Percentiles rank a stretch among this genome's conserved stretches.
phyloP scores from a whole-genome alignment of 2,113 vertebrate species.

The Cochlearius cochlearius region DNA sequence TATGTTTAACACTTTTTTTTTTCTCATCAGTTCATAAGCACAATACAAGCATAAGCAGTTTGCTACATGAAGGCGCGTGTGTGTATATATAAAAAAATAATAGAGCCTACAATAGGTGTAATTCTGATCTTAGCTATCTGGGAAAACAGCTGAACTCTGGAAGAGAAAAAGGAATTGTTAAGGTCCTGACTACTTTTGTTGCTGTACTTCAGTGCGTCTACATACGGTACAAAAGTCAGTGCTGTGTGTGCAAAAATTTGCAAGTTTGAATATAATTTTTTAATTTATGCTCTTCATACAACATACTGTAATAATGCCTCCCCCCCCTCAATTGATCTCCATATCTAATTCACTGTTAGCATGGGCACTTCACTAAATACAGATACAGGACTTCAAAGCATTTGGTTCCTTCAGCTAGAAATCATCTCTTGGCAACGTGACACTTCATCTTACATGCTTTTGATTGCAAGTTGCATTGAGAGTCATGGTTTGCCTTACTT shows the following conservation, averaged over 20 bases:
- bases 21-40: not conserved
- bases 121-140: not conserved
- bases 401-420: not conserved
- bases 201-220: not conserved
- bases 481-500: not conserved
- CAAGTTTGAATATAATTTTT: not conserved
- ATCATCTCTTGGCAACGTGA: not conserved
- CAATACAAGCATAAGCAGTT: not conserved
- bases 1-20: not conserved
- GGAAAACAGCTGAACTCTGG: not conserved
- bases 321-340: not conserved
- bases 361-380: not conserved
- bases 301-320: not conserved
- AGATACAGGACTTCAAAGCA: not conserved
- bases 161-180: not conserved
- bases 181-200: not conserved
- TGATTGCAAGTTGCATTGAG: slow-evolving; percentile 4
- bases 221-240: not conserved
- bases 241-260: not conserved
- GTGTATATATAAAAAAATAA: not conserved
- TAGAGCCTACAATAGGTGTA: not conserved
- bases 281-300: not conserved
- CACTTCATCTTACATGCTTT: not conserved
- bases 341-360: not conserved
- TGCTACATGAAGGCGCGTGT: not conserved